These are phyloP conservation scores for Torymus aiolomorphi DNA, from an alignment of 2,888 invertebrate genomes.

Conservation along the genomic window DNA sequence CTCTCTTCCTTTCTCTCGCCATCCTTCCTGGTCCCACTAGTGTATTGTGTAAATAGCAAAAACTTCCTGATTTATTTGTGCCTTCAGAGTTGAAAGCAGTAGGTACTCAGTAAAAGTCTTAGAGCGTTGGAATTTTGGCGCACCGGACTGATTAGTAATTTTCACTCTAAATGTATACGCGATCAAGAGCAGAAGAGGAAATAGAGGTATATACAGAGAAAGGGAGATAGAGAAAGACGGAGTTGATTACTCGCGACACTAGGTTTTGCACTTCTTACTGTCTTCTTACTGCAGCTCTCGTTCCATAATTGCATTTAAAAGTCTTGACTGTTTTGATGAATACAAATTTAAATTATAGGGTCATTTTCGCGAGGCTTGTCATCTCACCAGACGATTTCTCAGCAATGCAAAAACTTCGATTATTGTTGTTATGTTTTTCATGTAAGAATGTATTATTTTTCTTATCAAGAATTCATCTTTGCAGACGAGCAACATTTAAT, in stretches of 20 bases:
- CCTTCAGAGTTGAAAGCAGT: not conserved
- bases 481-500: too few species aligned
- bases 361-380: conserved; percentile 1
- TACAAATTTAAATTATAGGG: conserved; percentile 26
- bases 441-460: too few species aligned
- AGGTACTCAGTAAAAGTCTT: conserved; percentile 14
- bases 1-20: not conserved
- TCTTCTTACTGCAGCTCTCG: not conserved
- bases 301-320: conserved; percentile 35
- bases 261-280: conserved; percentile 18
- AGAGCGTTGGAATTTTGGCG: conserved; percentile 15
- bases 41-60: conserved; percentile 41
- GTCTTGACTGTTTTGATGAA: conserved; percentile 36
- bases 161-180: conserved; percentile 46
- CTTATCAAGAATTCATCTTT: too few species aligned
- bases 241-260: conserved; percentile 26
- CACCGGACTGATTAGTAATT: conserved; percentile 38
- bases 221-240: not conserved
- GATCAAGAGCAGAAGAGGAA: conserved; percentile 11
- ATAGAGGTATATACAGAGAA: not conserved
- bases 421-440: conserved; percentile 2
- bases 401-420: conserved; percentile 3
- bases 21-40: not conserved
- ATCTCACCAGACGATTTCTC: not conserved
- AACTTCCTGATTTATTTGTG: conserved; percentile 41